Evolutionary conservation across 2,797 vertebrate genomes (phyloP), one percentile per base, ranked within the genome.

Genomic region (Tarsius wallacei): DNA sequence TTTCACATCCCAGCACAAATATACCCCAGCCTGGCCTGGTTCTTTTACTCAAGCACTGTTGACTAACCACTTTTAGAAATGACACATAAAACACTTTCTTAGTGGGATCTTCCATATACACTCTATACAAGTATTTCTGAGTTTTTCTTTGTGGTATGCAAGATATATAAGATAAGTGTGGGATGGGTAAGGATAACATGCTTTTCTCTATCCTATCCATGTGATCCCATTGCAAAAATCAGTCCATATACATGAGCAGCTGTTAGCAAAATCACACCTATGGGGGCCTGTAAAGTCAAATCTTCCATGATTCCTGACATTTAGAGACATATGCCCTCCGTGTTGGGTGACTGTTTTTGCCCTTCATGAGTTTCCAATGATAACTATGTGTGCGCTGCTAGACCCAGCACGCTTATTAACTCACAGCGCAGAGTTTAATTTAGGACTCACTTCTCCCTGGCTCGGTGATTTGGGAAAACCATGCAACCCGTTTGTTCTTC

Each of bases 81-180:
- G 63, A 57, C 53, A 28, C 21, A n/a, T 19, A 22, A 55, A 51
- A 28, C 31, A 2, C 31, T 33, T 7, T 64, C 49, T 59, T 42
- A 4, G 19, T 0, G 0, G 31, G 1, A 10, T 13, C 3, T 68
- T 19, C 49, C 33, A 14, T 9, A 0, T 1, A 21, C 1, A 12
- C 31, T 51, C 17, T 51, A 31, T 31, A 33, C 19, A 9, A 1
- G 0, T 10, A 4, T n/a, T 76, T 10, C 77, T 61, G 26, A 10
- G 0, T 2, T 4, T 57, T 57, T 36, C 6, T 64, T 49, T 33
- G 63, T 2, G 6, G 9, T 1, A 3, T 17, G 2, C 15, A 21
- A 73, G 22, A 63, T 14, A 28, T 7, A 5, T 0, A 1, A 10
- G 64, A 5, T 0, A n/a, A 53, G 33, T 36, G 19, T 13, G 3